Evolutionary conservation across 1,140 invertebrate species (phyloP).

Genomic region (Goniozus legneri): DNA sequence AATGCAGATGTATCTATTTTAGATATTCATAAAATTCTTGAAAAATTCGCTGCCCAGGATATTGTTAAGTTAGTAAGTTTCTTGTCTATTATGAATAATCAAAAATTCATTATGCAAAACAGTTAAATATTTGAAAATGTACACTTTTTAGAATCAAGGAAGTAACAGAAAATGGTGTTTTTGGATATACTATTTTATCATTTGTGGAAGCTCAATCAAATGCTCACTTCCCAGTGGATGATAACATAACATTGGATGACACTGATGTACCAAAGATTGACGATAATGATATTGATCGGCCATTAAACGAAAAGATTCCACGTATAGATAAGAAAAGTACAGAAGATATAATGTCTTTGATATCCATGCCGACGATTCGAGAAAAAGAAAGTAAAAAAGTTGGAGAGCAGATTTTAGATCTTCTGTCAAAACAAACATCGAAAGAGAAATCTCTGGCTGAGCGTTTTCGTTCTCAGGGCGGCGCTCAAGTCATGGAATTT

Average conservation of each 20-base stretch:
- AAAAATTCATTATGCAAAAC: background rate
- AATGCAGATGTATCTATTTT: constrained; percentile 60
- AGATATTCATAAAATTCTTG: constrained; percentile 72
- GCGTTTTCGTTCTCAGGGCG: constrained; percentile 92
- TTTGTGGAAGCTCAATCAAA: constrained; percentile 41
- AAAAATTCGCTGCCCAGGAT: constrained; percentile 85
- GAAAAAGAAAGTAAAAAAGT: constrained; percentile 95
- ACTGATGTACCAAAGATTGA: constrained; percentile 30
- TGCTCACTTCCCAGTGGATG: constrained; percentile 30
- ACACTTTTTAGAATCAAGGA: constrained; percentile 42
- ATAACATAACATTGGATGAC: constrained; percentile 29
- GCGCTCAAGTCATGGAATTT: constrained; percentile 92
- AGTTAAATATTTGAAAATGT: constrained; percentile 1
- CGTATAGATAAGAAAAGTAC: constrained; percentile 43
- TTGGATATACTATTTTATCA: constrained; percentile 50
- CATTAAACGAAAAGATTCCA: constrained; percentile 36
- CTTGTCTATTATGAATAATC: background rate
- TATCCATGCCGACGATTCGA: constrained; percentile 89
- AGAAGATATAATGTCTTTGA: constrained; percentile 65
- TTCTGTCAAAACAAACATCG: constrained; percentile 91
- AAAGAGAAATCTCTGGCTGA: constrained; percentile 93
- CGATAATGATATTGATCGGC: constrained; percentile 42
- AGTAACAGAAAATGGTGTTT: constrained; percentile 48
- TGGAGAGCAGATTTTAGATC: constrained; percentile 91
- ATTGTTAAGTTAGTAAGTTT: constrained; percentile 63